phyloP scores from a whole-genome alignment of 2,113 vertebrate species.

The Cinclus mexicanus region DNA sequence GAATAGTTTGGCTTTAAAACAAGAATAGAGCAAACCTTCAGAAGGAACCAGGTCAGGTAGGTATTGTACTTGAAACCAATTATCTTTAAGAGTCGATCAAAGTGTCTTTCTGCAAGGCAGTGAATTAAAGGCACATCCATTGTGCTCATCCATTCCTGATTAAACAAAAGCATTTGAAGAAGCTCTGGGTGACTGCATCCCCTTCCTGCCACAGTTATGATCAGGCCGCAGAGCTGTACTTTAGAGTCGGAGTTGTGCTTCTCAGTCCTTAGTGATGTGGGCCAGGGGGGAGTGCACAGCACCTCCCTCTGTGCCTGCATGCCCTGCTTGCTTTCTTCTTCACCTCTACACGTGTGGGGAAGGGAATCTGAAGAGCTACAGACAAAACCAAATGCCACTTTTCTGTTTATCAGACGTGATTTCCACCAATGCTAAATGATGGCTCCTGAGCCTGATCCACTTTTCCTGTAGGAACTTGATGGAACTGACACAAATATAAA shows the following conservation, averaged over 20 bases:
- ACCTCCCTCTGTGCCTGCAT: background rate
- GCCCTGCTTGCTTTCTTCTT: background rate
- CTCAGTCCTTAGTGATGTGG: background rate
- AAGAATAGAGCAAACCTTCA: background rate
- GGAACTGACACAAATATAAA: background rate
- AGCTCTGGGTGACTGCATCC: background rate
- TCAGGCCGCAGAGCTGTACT: background rate
- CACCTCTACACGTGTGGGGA: fast-evolving
- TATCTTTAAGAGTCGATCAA: background rate
- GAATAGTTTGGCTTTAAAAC: background rate
- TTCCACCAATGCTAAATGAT: background rate
- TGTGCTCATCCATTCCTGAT: background rate
- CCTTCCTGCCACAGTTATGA: background rate
- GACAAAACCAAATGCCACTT: background rate
- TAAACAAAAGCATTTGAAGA: background rate
- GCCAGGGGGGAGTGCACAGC: background rate
- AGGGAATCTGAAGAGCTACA: background rate
- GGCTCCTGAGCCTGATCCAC: background rate
- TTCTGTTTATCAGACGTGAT: background rate
- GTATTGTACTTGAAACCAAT: background rate
- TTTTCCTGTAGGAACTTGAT: background rate
- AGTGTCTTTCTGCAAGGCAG: background rate
- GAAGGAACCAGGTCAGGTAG: background rate
- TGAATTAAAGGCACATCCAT: background rate
- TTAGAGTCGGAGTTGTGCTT: background rate